These are phyloP conservation scores for Myzus persicae DNA, from an alignment of 1,140 invertebrate genomes.

Conservation along the genomic window DNA sequence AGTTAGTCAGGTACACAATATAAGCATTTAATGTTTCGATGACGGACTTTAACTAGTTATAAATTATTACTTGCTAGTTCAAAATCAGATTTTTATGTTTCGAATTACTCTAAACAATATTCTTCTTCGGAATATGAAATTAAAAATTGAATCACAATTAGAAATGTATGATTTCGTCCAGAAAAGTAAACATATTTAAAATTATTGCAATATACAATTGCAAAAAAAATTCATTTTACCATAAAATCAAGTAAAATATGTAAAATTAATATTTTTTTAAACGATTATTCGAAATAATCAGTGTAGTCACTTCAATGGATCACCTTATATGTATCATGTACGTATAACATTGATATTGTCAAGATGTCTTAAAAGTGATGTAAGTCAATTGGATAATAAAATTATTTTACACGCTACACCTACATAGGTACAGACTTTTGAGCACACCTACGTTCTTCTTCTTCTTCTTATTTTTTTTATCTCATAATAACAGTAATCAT, in stretches of 20 bases:
- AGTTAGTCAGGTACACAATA: too few relatives aligned
- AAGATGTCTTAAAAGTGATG: background rate
- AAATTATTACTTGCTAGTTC: too few relatives aligned
- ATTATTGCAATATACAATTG: background rate
- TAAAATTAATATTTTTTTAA: background rate
- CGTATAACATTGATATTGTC: background rate
- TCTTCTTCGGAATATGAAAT: too few relatives aligned
- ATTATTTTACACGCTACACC: background rate
- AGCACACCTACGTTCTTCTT: background rate
- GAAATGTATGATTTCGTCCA: too few relatives aligned
- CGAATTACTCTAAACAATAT: too few relatives aligned
- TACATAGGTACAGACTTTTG: background rate
- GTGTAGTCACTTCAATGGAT: background rate
- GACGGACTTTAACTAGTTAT: too few relatives aligned
- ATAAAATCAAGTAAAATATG: background rate
- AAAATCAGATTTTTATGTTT: too few relatives aligned
- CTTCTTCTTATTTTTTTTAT: background rate
- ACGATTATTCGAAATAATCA: background rate
- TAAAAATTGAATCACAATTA: too few relatives aligned
- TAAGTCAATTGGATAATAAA: background rate
- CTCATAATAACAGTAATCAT: background rate
- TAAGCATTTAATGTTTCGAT: too few relatives aligned
- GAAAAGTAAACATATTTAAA: background rate
- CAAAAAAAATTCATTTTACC: background rate
- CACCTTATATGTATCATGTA: background rate